phyloP scores from a whole-genome alignment of 2,113 vertebrate genomes.

The Cheilinus undulatus region DNA sequence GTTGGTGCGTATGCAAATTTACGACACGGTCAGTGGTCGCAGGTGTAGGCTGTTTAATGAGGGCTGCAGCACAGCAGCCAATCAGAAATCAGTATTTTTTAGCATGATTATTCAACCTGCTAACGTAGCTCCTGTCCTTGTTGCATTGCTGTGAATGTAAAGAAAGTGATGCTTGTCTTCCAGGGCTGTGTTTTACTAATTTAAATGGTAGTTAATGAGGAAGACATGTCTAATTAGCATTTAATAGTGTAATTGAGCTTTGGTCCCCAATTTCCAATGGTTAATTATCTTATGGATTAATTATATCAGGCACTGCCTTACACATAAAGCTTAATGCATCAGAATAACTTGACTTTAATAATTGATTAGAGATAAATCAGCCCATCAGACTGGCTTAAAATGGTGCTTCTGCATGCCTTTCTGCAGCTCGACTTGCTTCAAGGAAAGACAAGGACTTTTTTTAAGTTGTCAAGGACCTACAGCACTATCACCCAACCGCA shows the following conservation, averaged over 20 bases:
- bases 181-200: no score
- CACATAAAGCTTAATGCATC: not conserved
- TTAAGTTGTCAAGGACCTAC: not conserved
- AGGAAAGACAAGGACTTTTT: no score
- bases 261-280: conserved; percentile 33
- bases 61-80: conserved; percentile 28
- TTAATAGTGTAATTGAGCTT: conserved; percentile 53
- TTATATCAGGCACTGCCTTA: not conserved
- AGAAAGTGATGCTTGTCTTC: no score
- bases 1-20: not conserved
- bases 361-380: not conserved
- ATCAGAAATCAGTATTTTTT: conserved; percentile 1
- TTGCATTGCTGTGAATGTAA: no score
- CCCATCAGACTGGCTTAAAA: no score
- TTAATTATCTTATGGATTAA: no score
- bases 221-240: conserved; percentile 48
- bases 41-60: conserved; percentile 42
- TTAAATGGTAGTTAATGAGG: conserved; percentile 49
- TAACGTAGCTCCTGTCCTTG: no score
- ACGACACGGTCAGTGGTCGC: conserved; percentile 8
- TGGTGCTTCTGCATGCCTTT: not conserved
- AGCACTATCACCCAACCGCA: not conserved
- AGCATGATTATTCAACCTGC: no score
- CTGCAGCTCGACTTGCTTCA: not conserved
- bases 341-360: conserved; percentile 7